Percentiles rank a stretch among this genome's conserved stretches.
These are phyloP conservation scores for Neoitamus cyanurus DNA, from an alignment of 2,888 invertebrate species.

Conservation along the genomic window DNA sequence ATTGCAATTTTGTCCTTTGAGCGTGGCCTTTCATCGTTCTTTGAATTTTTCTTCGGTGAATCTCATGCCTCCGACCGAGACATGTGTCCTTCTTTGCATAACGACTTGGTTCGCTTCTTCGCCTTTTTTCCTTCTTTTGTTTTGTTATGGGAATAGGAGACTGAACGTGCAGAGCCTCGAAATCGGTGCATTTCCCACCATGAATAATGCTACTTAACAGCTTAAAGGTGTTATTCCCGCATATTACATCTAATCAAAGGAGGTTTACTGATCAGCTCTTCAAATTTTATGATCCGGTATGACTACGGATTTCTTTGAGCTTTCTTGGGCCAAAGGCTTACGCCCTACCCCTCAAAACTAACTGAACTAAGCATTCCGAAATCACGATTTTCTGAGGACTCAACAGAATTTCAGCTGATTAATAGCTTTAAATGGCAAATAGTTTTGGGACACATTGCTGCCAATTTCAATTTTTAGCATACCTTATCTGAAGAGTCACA, in stretches of 20 bases:
- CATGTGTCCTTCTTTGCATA: conserved; percentile 44
- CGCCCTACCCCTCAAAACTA: not conserved
- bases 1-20: conserved; percentile 50
- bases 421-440: too few relatives aligned
- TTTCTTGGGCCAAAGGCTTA: not conserved
- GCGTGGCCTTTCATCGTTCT: conserved; percentile 43
- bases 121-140: conserved; percentile 3
- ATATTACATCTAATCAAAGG: conserved; percentile 29
- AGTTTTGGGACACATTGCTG: too few relatives aligned
- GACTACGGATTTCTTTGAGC: not conserved
- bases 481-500: too few relatives aligned
- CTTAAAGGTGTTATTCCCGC: conserved; percentile 12
- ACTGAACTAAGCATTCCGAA: too few relatives aligned
- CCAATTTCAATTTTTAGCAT: too few relatives aligned
- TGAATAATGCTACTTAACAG: conserved; percentile 19
- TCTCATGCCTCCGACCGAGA: conserved; percentile 15
- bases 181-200: conserved; percentile 45
- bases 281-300: not conserved
- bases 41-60: not conserved
- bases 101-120: conserved; percentile 9
- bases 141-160: conserved; percentile 34
- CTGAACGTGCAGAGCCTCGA: conserved; percentile 42
- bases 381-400: too few relatives aligned
- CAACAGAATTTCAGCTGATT: too few relatives aligned
- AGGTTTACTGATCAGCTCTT: conserved; percentile 5